Percentiles rank a stretch among this genome's conserved stretches.
These are phyloP conservation scores for Myotis myotis DNA, from an alignment of 2,797 vertebrate genomes.

Conservation along the genomic window DNA sequence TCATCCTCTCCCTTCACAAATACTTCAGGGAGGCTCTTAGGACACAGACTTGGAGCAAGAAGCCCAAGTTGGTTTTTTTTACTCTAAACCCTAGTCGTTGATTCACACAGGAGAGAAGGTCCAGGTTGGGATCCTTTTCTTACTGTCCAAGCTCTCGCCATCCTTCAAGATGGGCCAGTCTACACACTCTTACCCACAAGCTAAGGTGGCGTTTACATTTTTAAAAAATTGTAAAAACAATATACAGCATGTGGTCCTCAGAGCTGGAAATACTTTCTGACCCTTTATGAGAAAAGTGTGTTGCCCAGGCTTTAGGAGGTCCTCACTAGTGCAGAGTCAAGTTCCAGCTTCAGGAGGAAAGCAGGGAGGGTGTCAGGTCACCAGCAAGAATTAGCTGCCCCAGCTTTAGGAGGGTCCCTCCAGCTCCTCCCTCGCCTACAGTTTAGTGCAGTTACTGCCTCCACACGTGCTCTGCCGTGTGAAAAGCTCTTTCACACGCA, in stretches of 20 bases:
- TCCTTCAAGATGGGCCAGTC: neutral
- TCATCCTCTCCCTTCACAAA: neutral
- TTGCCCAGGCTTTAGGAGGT: fast-evolving
- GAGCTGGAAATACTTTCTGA: neutral
- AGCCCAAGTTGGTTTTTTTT: neutral
- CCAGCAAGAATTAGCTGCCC: neutral
- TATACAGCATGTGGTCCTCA: neutral
- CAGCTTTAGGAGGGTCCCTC: neutral
- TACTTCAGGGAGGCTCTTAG: neutral
- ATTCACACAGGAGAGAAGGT: neutral
- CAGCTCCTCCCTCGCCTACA: neutral
- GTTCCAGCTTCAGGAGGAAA: neutral
- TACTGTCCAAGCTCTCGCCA: neutral
- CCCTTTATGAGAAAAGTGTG: constrained; percentile 7
- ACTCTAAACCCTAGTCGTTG: neutral
- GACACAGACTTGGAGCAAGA: neutral
- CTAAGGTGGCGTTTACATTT: neutral
- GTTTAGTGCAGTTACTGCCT: neutral
- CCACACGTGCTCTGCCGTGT: no score
- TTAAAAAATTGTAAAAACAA: constrained; percentile 1
- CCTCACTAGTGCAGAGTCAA: neutral
- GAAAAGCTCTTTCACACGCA: neutral
- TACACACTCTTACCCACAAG: neutral
- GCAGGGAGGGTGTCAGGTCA: neutral
- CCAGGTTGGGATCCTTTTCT: neutral